A percentile compares a stretch with the other conserved stretches of the same genome.
Conservation (phyloP, 2,797 vertebrate genomes). For the Acrocephalus scirpaceus region DNA sequence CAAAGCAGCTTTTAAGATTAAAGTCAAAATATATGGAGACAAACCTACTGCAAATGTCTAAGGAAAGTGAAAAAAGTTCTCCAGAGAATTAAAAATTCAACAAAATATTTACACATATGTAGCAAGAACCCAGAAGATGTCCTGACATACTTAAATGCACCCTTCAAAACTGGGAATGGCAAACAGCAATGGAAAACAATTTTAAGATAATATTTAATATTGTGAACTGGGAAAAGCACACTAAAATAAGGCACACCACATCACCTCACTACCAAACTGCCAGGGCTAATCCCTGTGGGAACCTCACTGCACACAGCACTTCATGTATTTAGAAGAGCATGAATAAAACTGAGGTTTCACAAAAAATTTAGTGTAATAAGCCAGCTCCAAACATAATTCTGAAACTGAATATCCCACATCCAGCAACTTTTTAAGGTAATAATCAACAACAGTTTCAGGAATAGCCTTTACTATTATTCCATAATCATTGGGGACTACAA, state of each 20-base stretch:
- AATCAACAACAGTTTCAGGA: background rate
- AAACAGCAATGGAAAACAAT: background rate
- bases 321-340: accelerated
- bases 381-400: background rate
- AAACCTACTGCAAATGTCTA: background rate
- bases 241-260: background rate
- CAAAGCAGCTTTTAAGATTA: background rate
- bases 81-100: background rate
- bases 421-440: background rate
- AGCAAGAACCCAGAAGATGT: background rate
- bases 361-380: background rate
- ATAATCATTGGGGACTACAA: background rate
- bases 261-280: background rate
- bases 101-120: background rate
- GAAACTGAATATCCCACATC: background rate
- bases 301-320: background rate
- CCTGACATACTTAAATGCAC: background rate
- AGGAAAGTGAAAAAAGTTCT: background rate
- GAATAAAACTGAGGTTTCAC: background rate
- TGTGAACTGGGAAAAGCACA: background rate
- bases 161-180: background rate
- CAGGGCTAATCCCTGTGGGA: background rate
- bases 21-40: background rate
- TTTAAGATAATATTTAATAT: accelerated
- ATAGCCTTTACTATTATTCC: background rate